Evolutionary conservation across 1,140 invertebrate genomes (phyloP), one percentile per base, ranked within the genome.

Genomic region (Gryon sp.): DNA sequence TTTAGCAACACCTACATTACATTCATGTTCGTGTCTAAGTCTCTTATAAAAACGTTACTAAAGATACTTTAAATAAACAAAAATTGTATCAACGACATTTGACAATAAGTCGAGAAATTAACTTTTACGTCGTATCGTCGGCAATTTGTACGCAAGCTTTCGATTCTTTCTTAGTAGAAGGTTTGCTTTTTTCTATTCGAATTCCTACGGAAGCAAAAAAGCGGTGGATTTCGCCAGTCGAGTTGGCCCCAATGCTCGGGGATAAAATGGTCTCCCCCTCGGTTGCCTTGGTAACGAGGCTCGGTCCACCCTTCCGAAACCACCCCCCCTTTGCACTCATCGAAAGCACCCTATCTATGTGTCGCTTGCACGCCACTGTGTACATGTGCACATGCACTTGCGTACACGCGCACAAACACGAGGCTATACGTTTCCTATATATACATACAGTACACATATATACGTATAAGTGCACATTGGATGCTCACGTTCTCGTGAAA

Each of bases 211-310:
- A 46, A 41, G 55, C 40, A 73, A 43, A 70, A 70, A 79, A 43
- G n/a, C 32, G 59, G 6, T 41, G 66, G 78, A 79, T 86, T 85
- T 83, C 80, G 78, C 78, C 68, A 69, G 74, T 78, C 30, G 50
- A 78, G 78, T 79, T 57, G 75, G 76, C 78, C 73, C 70, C 84
- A 83, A n/a, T 81, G 84, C 83, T 80, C 86, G 84, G 86, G n/a
- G 84, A 86, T 83, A 80, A 81, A 88, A 88, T 85, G 84, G 83
- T 82, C 79, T 83, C 82, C 85, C 84, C 83, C 81, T 73, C 43
- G 82, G 87, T 89, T 88, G 82, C 86, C 87, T 74, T 80, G 86
- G 86, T 80, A 87, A 88, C 87, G 78, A 74, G 75, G 53, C 45
- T 28, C 80, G 83, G 78, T 82, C 85, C 85, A 87, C 85, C 86